phyloP scores from a whole-genome alignment of 2,888 invertebrate species.

The Acanthosoma haemorrhoidale region DNA sequence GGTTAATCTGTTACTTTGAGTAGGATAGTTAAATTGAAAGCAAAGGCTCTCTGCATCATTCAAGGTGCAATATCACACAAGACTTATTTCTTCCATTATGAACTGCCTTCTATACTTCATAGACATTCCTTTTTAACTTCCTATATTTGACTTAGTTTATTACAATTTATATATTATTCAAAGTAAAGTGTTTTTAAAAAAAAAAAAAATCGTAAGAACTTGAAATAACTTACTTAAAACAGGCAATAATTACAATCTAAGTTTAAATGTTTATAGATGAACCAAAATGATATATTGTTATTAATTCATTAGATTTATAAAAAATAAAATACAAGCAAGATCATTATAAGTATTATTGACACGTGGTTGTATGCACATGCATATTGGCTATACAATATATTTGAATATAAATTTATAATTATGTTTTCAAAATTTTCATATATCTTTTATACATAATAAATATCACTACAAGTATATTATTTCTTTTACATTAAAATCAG shows the following conservation, averaged over 20 bases:
- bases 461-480: no score
- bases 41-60: slow-evolving; percentile 9
- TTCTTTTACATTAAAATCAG: no score
- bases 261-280: slow-evolving; percentile 18
- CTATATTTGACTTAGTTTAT: slow-evolving; percentile 19
- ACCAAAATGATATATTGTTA: slow-evolving; percentile 11
- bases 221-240: slow-evolving; percentile 10
- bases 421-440: no score
- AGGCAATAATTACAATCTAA: slow-evolving; percentile 28
- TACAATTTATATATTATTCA: background rate
- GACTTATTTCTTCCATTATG: slow-evolving; percentile 27
- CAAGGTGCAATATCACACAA: slow-evolving; percentile 22
- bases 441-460: no score
- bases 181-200: background rate
- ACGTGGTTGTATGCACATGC: slow-evolving; percentile 9
- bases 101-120: slow-evolving; percentile 26
- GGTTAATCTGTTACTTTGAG: background rate
- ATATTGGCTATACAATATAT: background rate
- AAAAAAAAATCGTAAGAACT: background rate
- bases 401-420: background rate
- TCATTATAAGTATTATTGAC: background rate
- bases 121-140: slow-evolving; percentile 23
- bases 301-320: slow-evolving; percentile 13
- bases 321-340: background rate
- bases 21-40: slow-evolving; percentile 6